These are phyloP conservation scores for Syngnathus floridae DNA, from an alignment of 2,113 vertebrate species.

Conservation along the genomic window DNA sequence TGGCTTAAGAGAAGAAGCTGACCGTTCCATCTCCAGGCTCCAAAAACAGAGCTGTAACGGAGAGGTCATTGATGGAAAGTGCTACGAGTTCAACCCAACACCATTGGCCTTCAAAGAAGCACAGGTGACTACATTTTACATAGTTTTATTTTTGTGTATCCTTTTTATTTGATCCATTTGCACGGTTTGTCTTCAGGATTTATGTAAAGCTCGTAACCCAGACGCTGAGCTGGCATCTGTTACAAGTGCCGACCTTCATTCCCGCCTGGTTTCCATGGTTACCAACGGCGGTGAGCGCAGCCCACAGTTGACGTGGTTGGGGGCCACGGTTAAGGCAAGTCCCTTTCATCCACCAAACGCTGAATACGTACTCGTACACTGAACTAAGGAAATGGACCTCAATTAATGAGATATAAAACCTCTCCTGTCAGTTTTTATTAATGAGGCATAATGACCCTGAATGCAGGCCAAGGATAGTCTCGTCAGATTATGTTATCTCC, in stretches of 20 bases:
- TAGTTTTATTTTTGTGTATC: too few species aligned
- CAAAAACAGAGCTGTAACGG: conserved; percentile 44
- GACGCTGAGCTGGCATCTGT: conserved; percentile 60
- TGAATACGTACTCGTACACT: not conserved
- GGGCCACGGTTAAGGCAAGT: conserved; percentile 57
- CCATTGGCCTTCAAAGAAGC: conserved; percentile 57
- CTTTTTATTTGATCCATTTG: not conserved
- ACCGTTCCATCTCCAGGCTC: not conserved
- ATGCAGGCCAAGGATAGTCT: conserved; percentile 42
- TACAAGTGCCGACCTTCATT: conserved; percentile 50
- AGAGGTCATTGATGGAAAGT: conserved; percentile 50
- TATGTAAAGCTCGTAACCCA: conserved; percentile 42
- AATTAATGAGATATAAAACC: not conserved
- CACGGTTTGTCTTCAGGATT: conserved; percentile 30
- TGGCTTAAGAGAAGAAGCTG: not conserved
- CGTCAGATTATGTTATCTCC: conserved; percentile 53
- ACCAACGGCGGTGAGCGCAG: conserved; percentile 38
- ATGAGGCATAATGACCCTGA: conserved; percentile 1
- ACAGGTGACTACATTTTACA: conserved; percentile 47
- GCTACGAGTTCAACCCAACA: conserved; percentile 58
- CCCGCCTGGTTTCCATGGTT: conserved; percentile 56
- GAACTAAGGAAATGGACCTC: not conserved
- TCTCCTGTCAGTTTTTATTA: not conserved
- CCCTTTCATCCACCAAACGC: not conserved
- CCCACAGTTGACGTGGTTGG: conserved; percentile 63